Evolutionary conservation across 1,140 invertebrate genomes (phyloP).

Genomic region (Formica exsecta): DNA sequence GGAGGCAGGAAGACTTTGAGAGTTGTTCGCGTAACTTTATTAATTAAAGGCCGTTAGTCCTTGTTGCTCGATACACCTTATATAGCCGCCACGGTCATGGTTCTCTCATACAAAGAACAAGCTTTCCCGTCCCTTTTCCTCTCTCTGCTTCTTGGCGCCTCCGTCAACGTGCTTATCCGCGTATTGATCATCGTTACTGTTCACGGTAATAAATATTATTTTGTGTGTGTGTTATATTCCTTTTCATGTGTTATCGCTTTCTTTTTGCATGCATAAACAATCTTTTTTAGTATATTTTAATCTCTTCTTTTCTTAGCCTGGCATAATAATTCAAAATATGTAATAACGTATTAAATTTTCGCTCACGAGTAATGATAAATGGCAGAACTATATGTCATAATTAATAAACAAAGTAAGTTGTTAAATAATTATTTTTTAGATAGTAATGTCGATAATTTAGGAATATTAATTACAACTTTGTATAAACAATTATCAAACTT

Average conservation of each 20-base stretch:
- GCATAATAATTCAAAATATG: background rate
- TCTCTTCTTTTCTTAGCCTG: background rate
- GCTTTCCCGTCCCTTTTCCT: constrained; percentile 46
- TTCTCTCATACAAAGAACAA: constrained; percentile 71
- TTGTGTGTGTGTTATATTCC: constrained; percentile 54
- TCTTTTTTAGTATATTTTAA: constrained; percentile 38
- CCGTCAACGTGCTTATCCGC: constrained; percentile 57
- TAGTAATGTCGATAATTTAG: background rate
- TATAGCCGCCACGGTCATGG: constrained; percentile 71
- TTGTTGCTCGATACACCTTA: constrained; percentile 83
- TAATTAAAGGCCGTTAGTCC: constrained; percentile 85
- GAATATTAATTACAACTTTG: constrained; percentile 4
- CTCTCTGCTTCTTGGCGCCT: constrained; percentile 46
- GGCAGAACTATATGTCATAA: background rate
- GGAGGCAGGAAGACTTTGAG: constrained; percentile 79
- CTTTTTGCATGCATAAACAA: constrained; percentile 44
- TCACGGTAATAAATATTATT: constrained; percentile 65
- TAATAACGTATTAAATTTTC: background rate
- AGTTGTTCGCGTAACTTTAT: constrained; percentile 86
- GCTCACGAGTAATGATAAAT: background rate
- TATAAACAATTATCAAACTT: background rate
- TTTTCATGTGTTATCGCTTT: constrained; percentile 32
- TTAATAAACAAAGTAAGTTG: background rate
- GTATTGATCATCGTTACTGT: constrained; percentile 75
- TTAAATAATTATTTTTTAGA: background rate